These are phyloP conservation scores for Dynastes hyllus DNA, from an alignment of 2,888 invertebrate species.

Conservation along the genomic window DNA sequence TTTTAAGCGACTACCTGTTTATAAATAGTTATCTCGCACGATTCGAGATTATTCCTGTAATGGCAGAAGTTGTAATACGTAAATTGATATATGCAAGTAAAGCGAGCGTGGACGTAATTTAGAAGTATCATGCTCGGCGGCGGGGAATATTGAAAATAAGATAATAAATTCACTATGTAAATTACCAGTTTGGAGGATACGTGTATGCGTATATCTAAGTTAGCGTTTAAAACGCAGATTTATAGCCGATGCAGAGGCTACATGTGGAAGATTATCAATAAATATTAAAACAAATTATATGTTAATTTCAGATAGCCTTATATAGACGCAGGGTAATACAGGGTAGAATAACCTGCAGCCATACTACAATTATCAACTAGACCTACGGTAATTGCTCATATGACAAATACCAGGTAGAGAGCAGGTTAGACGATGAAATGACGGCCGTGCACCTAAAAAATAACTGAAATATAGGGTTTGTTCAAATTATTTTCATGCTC, in stretches of 20 bases:
- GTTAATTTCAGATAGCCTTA: conserved; percentile 49
- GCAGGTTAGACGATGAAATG: too few relatives aligned
- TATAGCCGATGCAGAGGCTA: conserved; percentile 20
- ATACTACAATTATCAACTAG: background rate
- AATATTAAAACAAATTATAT: conserved; percentile 51
- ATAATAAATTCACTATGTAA: conserved; percentile 53
- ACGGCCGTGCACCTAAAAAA: too few relatives aligned
- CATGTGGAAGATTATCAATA: conserved; percentile 45
- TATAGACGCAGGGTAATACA: conserved; percentile 47
- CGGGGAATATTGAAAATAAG: conserved; percentile 50
- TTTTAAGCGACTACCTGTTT: conserved; percentile 24
- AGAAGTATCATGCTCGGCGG: conserved; percentile 44
- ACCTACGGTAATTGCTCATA: conserved; percentile 32
- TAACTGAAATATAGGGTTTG: too few relatives aligned
- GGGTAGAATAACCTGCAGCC: conserved; percentile 21
- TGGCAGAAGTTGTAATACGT: conserved; percentile 48
- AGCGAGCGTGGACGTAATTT: conserved; percentile 50
- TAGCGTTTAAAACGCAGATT: conserved; percentile 25
- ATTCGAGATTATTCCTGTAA: conserved; percentile 25
- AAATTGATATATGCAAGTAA: conserved; percentile 49
- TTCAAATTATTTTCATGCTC: too few relatives aligned
- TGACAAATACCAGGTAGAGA: conserved; percentile 31
- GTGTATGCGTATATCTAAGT: conserved; percentile 16
- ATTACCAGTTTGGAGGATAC: conserved; percentile 44
- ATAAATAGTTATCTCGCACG: conserved; percentile 22